Percentiles rank a stretch among this genome's conserved stretches.
phyloP scores from a whole-genome alignment of 23 tunicate genomes.

The Phallusia fumigata region DNA sequence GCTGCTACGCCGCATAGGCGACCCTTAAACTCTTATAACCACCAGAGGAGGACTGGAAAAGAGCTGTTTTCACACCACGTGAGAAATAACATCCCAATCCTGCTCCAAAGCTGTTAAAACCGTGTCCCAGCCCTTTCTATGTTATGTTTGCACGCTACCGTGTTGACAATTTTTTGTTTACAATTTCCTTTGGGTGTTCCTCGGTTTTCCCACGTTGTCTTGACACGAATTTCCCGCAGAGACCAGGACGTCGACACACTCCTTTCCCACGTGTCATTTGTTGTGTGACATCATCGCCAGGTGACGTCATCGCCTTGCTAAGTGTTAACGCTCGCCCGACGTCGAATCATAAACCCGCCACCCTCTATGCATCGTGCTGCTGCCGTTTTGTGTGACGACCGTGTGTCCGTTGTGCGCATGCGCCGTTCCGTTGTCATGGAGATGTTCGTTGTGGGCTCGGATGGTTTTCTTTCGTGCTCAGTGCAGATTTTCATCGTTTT shows the following conservation, averaged over 20 bases:
- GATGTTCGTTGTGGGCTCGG: background rate
- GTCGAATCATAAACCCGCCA: background rate
- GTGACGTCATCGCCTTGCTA: background rate
- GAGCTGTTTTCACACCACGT: background rate
- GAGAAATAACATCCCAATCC: background rate
- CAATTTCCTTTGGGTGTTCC: background rate
- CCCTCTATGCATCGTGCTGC: background rate
- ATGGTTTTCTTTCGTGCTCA: too few species aligned
- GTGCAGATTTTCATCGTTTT: too few species aligned
- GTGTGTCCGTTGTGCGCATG: background rate
- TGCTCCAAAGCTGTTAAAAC: background rate
- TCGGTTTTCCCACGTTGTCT: background rate
- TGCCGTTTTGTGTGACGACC: too few species aligned
- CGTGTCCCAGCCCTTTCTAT: background rate
- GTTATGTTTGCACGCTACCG: background rate
- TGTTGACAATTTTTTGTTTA: background rate
- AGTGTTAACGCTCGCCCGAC: too few species aligned
- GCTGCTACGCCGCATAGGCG: background rate
- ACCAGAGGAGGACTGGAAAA: background rate
- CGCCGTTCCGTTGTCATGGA: constrained; percentile 2
- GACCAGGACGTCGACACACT: constrained; percentile 29
- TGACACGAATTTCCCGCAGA: constrained; percentile 12
- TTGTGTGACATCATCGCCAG: constrained; percentile 31
- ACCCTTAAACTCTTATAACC: background rate
- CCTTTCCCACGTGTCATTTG: constrained; percentile 46